Evolutionary conservation across 1,140 invertebrate genomes (phyloP).

Genomic region (Triops longicaudatus): DNA sequence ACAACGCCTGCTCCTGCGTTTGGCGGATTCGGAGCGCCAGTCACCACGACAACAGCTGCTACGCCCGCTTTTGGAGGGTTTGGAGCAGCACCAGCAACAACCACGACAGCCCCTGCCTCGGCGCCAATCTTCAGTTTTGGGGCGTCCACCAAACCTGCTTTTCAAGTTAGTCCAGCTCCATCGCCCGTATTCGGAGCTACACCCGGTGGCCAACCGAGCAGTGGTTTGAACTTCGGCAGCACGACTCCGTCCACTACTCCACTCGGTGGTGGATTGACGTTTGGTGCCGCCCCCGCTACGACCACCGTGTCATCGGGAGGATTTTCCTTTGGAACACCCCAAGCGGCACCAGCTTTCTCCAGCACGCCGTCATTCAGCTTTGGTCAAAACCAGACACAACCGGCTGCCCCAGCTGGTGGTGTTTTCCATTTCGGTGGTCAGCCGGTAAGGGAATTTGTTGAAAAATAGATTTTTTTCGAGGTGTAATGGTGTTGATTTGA

Average conservation of each 20-base stretch:
- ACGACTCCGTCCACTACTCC: neutral
- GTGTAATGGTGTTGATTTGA: neutral
- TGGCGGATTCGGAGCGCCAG: neutral
- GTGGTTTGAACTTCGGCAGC: neutral
- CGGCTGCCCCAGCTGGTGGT: neutral
- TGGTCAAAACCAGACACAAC: neutral
- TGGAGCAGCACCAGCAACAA: neutral
- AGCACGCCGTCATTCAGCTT: neutral
- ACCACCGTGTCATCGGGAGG: neutral
- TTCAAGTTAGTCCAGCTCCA: neutral
- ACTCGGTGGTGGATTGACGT: too few relatives aligned
- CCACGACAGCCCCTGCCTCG: neutral
- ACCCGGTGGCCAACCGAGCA: neutral
- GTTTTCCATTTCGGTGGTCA: slow-evolving; percentile 1
- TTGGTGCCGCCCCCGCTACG: neutral
- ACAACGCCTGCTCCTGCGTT: neutral
- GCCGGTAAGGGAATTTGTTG: neutral
- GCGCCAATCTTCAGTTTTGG: neutral
- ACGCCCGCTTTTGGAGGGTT: neutral
- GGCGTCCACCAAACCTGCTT: neutral
- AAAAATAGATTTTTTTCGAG: neutral
- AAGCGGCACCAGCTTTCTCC: neutral
- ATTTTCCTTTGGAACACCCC: neutral
- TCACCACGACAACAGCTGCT: neutral
- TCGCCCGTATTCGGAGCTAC: neutral